Base-by-base conservation (phyloP, 2,113 vertebrate genomes). In the Phyllostomus hastatus region DNA sequence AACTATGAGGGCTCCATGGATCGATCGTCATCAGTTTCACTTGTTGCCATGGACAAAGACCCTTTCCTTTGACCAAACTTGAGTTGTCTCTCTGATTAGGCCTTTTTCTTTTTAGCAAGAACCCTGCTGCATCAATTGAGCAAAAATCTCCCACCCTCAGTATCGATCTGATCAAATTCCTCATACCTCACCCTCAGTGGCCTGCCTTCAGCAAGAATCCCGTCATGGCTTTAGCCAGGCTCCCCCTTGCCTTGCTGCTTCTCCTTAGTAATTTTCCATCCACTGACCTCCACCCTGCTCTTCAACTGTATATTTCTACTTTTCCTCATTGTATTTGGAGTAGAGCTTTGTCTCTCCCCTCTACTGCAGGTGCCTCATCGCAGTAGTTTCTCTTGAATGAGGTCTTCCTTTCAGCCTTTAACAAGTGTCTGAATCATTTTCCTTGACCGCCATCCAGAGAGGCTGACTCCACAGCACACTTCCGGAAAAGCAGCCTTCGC, bases 1-100 rank as follows among this genome's bases (percentile, higher is more conserved):
- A 33, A 52, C 28, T 9, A 0, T 9, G 31, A 78, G 61, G 24
- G 35, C n/a, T 24, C 16, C 10, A 0, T 19, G 50, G n/a, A 24
- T 38, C 17, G 31, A 16, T 54, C 6, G 1, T 35, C 16, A 31
- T 85, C 20, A 0, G 31, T 59, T 94, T 61, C 4, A 10, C 7
- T 69, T 4, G 28, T 38, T 43, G 5, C 28, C 75, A 28, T 43
- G 41, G 22, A n/a, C 43, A 35, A 54, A 35, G n/a, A 46, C 35
- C 14, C 73, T 64, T 22, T 88, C 38, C 48, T 76, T 81, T 48
- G 59, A n/a, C 76, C 41, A 33, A 26, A 82, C 57, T 67, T 57
- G 69, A 38, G 48, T 69, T 38, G 24, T 5, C 31, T 64, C 26
- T 72, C 64, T 19, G 14, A 88, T 8, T 4, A 61, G 66, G 52